phyloP scores from a whole-genome alignment of 2,888 invertebrate genomes.

The Strigamia crassipes region DNA sequence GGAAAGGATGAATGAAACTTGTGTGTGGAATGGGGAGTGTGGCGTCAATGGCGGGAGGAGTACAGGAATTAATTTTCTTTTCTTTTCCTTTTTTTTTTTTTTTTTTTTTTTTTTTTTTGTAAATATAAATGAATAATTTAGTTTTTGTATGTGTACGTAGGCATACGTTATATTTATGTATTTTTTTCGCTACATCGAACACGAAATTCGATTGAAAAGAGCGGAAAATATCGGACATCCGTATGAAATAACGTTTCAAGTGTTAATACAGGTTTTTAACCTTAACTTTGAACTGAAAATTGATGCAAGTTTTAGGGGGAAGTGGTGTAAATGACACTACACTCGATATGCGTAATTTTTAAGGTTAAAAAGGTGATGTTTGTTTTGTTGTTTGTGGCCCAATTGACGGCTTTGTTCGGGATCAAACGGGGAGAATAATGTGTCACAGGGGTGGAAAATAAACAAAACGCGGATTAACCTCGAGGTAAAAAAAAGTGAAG shows the following conservation, averaged over 20 bases:
- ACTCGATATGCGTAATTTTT: not conserved
- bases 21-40: not conserved
- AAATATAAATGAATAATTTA: too few relatives aligned
- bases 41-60: not conserved
- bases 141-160: not conserved
- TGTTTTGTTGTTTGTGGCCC: not conserved
- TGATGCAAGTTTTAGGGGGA: slow-evolving; percentile 12
- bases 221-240: slow-evolving; percentile 40
- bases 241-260: slow-evolving; percentile 29
- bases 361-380: not conserved
- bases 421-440: not conserved
- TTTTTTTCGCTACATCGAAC: slow-evolving; percentile 38
- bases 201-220: slow-evolving; percentile 40
- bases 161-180: not conserved
- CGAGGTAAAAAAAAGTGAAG: too few relatives aligned
- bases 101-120: not conserved
- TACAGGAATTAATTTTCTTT: too few relatives aligned
- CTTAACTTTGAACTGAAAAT: slow-evolving; percentile 42
- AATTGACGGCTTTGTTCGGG: not conserved
- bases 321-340: not conserved
- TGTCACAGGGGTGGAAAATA: too few relatives aligned
- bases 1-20: slow-evolving; percentile 19
- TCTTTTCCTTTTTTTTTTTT: not conserved
- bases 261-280: slow-evolving; percentile 40
- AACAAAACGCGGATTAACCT: too few relatives aligned